phyloP scores from a whole-genome alignment of 2,888 invertebrate genomes.

The Nephrotoma appendiculata region DNA sequence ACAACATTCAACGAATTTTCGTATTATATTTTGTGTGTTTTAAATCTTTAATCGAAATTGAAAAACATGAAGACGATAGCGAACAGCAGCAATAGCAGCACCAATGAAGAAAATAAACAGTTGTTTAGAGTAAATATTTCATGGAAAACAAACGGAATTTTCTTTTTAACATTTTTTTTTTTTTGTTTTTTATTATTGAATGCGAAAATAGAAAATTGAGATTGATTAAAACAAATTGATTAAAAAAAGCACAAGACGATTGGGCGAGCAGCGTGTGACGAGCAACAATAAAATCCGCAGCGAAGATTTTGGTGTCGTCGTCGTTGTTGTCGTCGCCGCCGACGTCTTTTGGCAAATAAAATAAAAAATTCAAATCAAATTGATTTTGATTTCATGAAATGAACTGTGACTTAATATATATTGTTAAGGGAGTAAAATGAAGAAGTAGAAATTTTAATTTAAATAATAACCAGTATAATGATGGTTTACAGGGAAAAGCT shows the following conservation, averaged over 20 bases:
- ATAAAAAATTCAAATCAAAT: background rate
- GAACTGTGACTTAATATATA: background rate
- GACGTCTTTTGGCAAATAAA: background rate
- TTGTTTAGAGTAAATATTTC: background rate
- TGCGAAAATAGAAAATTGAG: background rate
- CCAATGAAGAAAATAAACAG: background rate
- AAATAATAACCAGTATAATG: background rate
- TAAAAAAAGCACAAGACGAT: background rate
- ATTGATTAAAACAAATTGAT: background rate
- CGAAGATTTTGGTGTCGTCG: background rate
- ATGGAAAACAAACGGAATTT: background rate
- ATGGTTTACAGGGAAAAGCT: background rate
- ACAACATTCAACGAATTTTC: background rate
- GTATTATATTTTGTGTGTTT: background rate
- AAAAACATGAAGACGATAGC: background rate
- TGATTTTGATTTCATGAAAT: background rate
- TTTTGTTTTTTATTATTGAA: background rate
- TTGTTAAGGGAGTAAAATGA: background rate
- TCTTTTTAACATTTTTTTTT: background rate
- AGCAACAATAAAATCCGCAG: background rate
- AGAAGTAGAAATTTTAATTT: background rate
- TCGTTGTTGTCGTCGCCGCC: background rate
- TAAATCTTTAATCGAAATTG: background rate
- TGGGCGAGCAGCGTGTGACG: slow-evolving; percentile 1
- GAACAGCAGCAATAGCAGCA: background rate